These are phyloP conservation scores for Fissipunctia ypsillon DNA, from an alignment of 2,888 invertebrate genomes.

Conservation along the genomic window DNA sequence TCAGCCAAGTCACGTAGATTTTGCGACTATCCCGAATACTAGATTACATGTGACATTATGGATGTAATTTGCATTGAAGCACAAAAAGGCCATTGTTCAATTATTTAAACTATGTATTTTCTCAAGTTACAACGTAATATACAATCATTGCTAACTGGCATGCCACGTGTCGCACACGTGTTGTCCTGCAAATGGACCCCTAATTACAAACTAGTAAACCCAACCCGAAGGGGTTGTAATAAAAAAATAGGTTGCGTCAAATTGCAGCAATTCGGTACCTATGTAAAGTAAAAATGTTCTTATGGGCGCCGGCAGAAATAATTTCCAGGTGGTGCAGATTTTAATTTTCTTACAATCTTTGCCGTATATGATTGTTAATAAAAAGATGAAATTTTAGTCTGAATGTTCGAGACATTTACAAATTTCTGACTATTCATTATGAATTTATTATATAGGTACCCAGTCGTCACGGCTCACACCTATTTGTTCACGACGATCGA, in stretches of 20 bases:
- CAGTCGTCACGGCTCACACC: too few species aligned
- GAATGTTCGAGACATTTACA: too few species aligned
- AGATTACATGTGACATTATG: neutral
- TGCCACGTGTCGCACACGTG: conserved; percentile 70
- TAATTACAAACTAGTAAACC: conserved; percentile 51
- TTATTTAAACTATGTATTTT: conserved; percentile 39
- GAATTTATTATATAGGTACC: too few species aligned
- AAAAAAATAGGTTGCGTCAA: conserved; percentile 32
- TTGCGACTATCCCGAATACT: neutral
- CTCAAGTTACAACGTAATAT: conserved; percentile 39
- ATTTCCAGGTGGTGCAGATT: too few species aligned
- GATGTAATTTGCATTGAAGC: conserved; percentile 11
- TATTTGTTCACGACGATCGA: too few species aligned
- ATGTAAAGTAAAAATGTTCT: too few species aligned
- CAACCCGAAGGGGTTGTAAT: conserved; percentile 43
- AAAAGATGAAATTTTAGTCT: too few species aligned
- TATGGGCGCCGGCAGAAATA: too few species aligned
- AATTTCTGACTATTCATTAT: too few species aligned
- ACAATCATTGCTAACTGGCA: conserved; percentile 67
- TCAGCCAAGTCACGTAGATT: neutral
- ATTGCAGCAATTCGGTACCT: conserved; percentile 35
- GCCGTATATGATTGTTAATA: too few species aligned
- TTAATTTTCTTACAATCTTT: too few species aligned
- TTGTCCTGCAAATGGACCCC: conserved; percentile 52
- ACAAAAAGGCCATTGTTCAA: conserved; percentile 23